These are phyloP conservation scores for Enteromius fasciolatus DNA, from an alignment of 2,797 vertebrate genomes.

Conservation along the genomic window DNA sequence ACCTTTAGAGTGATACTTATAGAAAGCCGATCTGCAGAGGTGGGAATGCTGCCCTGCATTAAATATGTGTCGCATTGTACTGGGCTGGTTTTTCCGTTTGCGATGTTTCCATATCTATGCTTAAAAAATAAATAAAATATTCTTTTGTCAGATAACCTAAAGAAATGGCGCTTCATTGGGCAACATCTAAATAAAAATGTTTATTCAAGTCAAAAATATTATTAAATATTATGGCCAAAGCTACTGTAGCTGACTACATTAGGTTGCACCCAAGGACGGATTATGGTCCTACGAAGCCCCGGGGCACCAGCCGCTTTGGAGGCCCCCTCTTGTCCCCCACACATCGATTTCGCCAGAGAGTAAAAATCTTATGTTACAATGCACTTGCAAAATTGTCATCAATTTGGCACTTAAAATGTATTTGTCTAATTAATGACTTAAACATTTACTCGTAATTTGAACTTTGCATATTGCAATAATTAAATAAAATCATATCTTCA, in stretches of 20 bases:
- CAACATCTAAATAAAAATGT: background rate
- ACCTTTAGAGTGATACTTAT: conserved; percentile 34
- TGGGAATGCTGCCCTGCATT: conserved; percentile 34
- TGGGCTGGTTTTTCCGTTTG: background rate
- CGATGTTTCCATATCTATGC: background rate
- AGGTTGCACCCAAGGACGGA: background rate
- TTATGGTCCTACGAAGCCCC: background rate
- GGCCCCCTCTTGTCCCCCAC: background rate
- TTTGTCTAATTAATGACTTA: background rate
- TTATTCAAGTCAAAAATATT: conserved; percentile 12
- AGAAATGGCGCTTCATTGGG: background rate
- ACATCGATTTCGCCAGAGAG: background rate
- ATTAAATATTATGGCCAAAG: conserved; percentile 12
- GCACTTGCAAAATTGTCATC: background rate
- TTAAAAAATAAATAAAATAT: background rate
- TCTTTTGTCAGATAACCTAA: background rate
- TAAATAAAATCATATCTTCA: background rate
- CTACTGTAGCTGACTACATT: background rate
- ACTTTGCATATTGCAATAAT: background rate
- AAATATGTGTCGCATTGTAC: conserved; percentile 8
- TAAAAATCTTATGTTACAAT: conserved; percentile 2
- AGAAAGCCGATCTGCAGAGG: conserved; percentile 38
- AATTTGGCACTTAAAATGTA: background rate
- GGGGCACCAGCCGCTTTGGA: background rate
- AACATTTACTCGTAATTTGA: background rate